phyloP scores from a whole-genome alignment of 64 coral and sea anemone species.

The Montipora foliosa region DNA sequence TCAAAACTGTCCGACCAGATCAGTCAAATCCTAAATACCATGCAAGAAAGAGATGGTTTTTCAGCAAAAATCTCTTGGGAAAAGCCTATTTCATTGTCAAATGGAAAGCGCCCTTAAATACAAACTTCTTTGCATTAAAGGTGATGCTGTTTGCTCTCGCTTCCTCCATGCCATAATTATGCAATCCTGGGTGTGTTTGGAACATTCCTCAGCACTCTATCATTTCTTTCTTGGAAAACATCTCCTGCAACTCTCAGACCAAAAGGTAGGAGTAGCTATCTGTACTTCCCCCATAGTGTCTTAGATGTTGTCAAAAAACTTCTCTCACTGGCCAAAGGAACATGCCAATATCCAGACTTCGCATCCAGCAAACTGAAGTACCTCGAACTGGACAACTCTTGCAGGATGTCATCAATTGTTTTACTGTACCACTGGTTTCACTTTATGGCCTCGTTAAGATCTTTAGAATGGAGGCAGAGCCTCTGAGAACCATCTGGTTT shows the following conservation, averaged over 20 bases:
- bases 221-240: slow-evolving; percentile 16
- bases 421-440: slow-evolving; percentile 2
- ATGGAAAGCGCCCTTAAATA: background rate
- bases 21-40: too few species aligned
- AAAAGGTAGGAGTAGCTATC: slow-evolving; percentile 16
- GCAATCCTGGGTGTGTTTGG: background rate
- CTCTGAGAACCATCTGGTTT: slow-evolving; percentile 22
- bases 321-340: background rate
- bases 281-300: slow-evolving; percentile 2
- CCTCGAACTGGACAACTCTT: background rate
- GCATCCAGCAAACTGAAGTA: slow-evolving; percentile 2
- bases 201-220: slow-evolving; percentile 27
- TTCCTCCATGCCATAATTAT: slow-evolving; percentile 5
- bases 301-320: slow-evolving; percentile 29
- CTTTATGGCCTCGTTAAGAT: slow-evolving; percentile 33
- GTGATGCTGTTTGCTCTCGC: slow-evolving; percentile 56
- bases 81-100: too few species aligned
- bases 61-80: too few species aligned
- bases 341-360: background rate
- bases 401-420: slow-evolving; percentile 4
- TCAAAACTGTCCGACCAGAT: too few species aligned
- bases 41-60: too few species aligned
- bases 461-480: slow-evolving; percentile 27
- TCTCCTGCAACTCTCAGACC: background rate
- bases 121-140: slow-evolving; percentile 53